Percentiles rank a stretch among this genome's conserved stretches.
phyloP scores from a whole-genome alignment of 2,113 vertebrate genomes.

The Ptilorrhoa leucosticta region DNA sequence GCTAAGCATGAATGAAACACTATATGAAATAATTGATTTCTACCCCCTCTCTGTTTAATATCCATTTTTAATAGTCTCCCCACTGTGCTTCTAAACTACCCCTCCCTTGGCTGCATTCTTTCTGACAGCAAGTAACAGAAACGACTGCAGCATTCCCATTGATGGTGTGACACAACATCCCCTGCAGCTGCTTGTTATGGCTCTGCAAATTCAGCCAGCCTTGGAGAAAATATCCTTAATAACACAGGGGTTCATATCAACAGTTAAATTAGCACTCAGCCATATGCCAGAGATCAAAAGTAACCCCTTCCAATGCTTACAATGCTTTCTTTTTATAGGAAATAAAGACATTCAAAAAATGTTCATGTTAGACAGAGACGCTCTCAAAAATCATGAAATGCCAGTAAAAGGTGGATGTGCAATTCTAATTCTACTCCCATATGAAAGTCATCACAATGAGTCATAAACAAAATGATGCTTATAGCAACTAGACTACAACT shows the following conservation, averaged over 20 bases:
- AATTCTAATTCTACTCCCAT: constrained; percentile 19
- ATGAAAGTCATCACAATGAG: constrained; percentile 29
- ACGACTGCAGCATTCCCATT: not conserved
- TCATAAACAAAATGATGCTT: constrained; percentile 44
- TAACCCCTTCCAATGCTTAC: not conserved
- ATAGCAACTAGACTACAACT: constrained; percentile 17
- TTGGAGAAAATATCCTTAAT: not conserved
- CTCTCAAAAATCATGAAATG: constrained; percentile 22
- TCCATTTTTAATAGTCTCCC: not conserved
- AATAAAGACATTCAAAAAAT: not conserved
- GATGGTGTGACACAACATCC: not conserved
- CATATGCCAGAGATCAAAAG: not conserved
- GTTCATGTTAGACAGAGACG: not conserved
- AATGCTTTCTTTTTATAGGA: not conserved
- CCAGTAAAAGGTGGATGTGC: not conserved
- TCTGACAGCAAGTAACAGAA: not conserved
- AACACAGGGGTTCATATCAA: not conserved
- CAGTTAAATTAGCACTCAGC: constrained; percentile 8
- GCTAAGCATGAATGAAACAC: not conserved
- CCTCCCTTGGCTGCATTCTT: not conserved
- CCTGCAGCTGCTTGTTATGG: not conserved
- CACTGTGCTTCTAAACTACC: not conserved
- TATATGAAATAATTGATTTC: not conserved
- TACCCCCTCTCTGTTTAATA: not conserved
- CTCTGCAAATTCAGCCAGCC: not conserved